A percentile compares a stretch with the other conserved stretches of the same genome.
These are phyloP conservation scores for Enteromius argenteus DNA, from an alignment of 2,797 vertebrate species.

Conservation along the genomic window DNA sequence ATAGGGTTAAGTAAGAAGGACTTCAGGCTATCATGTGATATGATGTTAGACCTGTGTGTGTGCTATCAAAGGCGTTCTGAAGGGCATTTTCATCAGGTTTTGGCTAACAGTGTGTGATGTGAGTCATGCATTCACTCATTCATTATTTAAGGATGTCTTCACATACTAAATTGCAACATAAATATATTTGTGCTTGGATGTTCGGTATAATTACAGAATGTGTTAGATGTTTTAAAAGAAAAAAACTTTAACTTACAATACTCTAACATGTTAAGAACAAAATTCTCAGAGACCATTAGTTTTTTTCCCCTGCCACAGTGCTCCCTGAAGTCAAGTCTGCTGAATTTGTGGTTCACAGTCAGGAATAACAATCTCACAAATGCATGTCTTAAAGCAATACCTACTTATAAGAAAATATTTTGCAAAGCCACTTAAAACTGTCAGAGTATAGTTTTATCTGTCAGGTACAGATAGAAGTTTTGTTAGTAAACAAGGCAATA, in stretches of 20 bases:
- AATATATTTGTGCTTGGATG: background rate
- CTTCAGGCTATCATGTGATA: conserved; percentile 7
- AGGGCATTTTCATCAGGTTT: conserved; percentile 11
- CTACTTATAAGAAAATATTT: background rate
- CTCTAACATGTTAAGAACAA: background rate
- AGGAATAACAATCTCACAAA: conserved; percentile 1
- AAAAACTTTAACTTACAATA: background rate
- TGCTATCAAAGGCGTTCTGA: background rate
- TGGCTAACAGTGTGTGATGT: background rate
- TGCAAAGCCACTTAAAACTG: background rate
- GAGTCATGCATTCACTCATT: background rate
- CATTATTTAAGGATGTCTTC: background rate
- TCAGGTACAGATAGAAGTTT: background rate
- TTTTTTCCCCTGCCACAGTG: background rate
- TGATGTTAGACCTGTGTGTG: conserved; percentile 3
- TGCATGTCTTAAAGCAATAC: background rate
- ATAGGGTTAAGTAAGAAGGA: background rate
- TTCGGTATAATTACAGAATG: background rate
- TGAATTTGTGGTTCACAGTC: background rate
- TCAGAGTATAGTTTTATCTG: background rate
- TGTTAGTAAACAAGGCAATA: background rate
- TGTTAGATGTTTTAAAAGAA: background rate
- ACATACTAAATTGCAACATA: background rate
- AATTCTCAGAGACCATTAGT: background rate
- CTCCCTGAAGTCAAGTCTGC: background rate